Evolutionary conservation across 2,888 invertebrate genomes (phyloP), one percentile per base, ranked within the genome.

Genomic region (Sycophila texana): DNA sequence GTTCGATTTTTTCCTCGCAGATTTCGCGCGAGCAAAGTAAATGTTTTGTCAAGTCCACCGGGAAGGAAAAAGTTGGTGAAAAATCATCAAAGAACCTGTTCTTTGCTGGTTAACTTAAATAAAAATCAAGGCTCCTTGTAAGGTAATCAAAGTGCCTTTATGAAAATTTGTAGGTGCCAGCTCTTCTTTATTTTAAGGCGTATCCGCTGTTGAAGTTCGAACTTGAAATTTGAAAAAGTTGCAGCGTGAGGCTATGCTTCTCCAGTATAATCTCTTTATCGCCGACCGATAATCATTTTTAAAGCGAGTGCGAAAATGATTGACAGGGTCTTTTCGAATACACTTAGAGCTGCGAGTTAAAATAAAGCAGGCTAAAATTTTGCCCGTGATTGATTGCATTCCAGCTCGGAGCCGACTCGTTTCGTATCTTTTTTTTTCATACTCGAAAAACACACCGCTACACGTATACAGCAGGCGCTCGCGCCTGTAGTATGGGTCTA

Each of bases 301-400:
- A 0, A 14, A 39, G 39, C 13, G 16, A 61, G 68, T 47, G 68
- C 68, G 70, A 76, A 76, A 76, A 63, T 76, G 75, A 76, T 76
- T 68, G 75, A 76, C 70, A 76, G 58, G 75, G 47, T 68, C 53
- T 68, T 53, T 20, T 39, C 22, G 68, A 68, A 75, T 22, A 49
- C 67, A 74, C 53, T 26, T 13, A 26, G 51, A 1, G 49, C 22
- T n/a, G 18, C 58, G 39, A 58, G 18, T 4, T 22, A 58, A 58
- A 74, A 74, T 74, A 74, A 74, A 58, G 14, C 58, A 58, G 18
- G 18, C 10, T 51, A 18, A 67, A 67, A 58, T 30, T 53, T 60
- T 60, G 12, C n/a, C 22, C 3, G 26, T 74, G 75, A 76, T 76
- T 55, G 68, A 76, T 76, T 61, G 20, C 39, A 39, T 39, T 39